Evolutionary conservation across 2,797 vertebrate genomes (phyloP), one percentile per base, ranked within the genome.

Genomic region (Clarias fuscus): DNA sequence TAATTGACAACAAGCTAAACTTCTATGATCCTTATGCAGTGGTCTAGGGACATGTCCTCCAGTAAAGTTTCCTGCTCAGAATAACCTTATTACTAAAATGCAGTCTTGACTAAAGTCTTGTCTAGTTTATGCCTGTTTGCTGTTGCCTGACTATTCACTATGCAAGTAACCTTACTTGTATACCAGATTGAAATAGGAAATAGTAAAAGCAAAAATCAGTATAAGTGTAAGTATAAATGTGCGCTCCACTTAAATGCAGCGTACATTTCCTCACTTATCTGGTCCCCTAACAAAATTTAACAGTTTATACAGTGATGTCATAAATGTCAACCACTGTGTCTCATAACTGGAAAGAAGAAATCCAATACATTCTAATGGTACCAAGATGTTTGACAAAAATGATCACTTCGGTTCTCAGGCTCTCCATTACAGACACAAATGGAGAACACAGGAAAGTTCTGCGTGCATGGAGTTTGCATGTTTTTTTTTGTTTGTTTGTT

Each of bases 371-470:
- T 14, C 13, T 65, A n/a, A 65, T 27, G 13, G 64, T 27, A 27
- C 17, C 3, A 20, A 37, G 7, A 18, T 37, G 17, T 3, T 37
- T 1, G 30, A 37, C 15, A 20, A 37, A 53, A 70, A 70, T 14
- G 3, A 3, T 4, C 30, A 37, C 97, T 81, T 99, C 98, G 59
- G 93, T 99, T 89, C 88, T 96, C 5, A 95, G 96, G 82, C 59
- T 98, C 6, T 98, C 97, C 10, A 94, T 98, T 78, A 95, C 92
- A 88, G 97, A 98, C 20, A 92, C 90, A 72, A 95, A 95, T 92
- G 91, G 92, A 10, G 92, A 92, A 76, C 84, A 94, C 70, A 87
- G 95, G 83, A 95, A 93, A 87, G 95, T 33, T 2, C 48, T 48
- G 48, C 48, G 0, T 53, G 11, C 48, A 53, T 53, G 48, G 10